These are phyloP conservation scores for Eriosoma lanigerum DNA, from an alignment of 1,140 invertebrate species.

Conservation along the genomic window DNA sequence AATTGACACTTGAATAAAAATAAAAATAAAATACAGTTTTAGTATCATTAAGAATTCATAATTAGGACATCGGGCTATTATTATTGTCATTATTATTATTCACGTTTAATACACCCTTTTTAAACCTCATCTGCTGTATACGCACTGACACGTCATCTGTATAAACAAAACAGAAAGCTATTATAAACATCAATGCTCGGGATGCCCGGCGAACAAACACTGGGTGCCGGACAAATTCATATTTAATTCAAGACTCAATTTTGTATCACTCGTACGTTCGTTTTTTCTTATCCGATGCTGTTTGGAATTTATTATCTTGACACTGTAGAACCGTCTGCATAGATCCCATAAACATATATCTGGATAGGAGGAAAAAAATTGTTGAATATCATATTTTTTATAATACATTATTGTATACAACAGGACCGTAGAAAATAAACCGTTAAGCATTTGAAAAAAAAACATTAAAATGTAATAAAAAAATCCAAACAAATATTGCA, in stretches of 20 bases:
- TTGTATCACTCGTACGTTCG: not conserved
- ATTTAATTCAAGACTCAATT: constrained; percentile 46
- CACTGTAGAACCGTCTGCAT: not conserved
- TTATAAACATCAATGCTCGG: constrained; percentile 9
- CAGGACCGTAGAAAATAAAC: not conserved
- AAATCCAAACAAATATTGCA: no score
- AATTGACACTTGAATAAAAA: not conserved
- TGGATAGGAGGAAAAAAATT: not conserved
- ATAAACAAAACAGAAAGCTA: constrained; percentile 31
- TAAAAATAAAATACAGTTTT: not conserved
- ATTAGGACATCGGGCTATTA: no score
- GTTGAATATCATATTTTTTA: no score
- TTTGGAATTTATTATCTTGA: constrained; percentile 31
- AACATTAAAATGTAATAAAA: no score
- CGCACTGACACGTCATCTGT: not conserved
- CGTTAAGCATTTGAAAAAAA: not conserved
- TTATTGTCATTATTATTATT: constrained; percentile 8
- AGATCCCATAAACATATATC: not conserved
- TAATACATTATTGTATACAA: not conserved
- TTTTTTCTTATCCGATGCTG: not conserved
- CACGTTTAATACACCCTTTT: not conserved
- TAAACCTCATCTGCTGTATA: not conserved
- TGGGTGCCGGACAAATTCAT: not conserved
- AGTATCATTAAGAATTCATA: not conserved
- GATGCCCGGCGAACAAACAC: not conserved